Percentiles rank a stretch among this genome's conserved stretches.
phyloP scores from a whole-genome alignment of 2,113 vertebrate species.

The Collichthys lucidus region DNA sequence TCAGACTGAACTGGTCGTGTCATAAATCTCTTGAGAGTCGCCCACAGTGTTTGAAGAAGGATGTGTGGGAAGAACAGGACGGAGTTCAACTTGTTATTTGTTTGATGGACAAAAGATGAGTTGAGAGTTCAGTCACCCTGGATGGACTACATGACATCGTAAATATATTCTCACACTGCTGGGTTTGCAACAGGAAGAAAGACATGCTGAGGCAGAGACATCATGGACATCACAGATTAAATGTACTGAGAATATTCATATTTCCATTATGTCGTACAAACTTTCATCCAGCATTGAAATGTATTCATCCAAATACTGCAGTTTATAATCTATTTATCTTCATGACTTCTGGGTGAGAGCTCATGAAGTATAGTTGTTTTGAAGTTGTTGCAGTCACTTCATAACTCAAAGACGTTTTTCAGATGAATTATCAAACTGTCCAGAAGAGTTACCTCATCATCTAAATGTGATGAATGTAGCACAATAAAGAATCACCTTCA shows the following conservation, averaged over 20 bases:
- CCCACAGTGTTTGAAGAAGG: constrained; percentile 11
- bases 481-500: not conserved
- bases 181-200: not conserved
- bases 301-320: not conserved
- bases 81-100: not conserved
- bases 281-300: not conserved
- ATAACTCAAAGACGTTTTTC: not conserved
- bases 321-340: not conserved
- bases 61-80: not conserved
- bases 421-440: not conserved
- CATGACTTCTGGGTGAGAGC: not conserved
- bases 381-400: not conserved
- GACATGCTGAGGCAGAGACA: not conserved
- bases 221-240: not conserved
- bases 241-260: not conserved
- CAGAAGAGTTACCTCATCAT: not conserved
- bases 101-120: not conserved
- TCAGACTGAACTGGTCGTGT: constrained; percentile 24
- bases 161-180: no score
- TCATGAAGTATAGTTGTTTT: not conserved
- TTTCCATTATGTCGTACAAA: not conserved
- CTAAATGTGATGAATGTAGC: not conserved
- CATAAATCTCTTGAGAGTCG: not conserved
- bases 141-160: not conserved
- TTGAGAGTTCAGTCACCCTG: not conserved